phyloP scores from a whole-genome alignment of 2,113 vertebrate genomes.

The Neotragus moschatus region DNA sequence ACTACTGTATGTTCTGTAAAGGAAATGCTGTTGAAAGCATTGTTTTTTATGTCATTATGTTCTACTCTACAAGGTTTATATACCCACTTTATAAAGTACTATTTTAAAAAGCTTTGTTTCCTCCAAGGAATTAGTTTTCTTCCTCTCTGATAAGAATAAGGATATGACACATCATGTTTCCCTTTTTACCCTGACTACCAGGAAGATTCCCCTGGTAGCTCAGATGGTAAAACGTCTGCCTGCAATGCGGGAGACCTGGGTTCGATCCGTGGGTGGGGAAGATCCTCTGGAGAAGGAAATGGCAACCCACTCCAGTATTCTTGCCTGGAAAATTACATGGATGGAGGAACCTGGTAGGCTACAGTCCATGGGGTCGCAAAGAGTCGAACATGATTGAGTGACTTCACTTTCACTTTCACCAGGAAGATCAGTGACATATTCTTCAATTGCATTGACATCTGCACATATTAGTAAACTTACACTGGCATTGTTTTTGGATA shows the following conservation, averaged over 20 bases:
- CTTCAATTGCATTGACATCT: neutral
- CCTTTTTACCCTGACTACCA: neutral
- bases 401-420: too few species aligned
- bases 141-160: neutral
- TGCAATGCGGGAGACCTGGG: too few species aligned
- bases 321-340: too few species aligned
- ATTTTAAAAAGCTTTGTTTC: neutral
- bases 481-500: neutral
- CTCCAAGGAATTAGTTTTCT: neutral
- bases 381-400: too few species aligned
- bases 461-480: neutral
- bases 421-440: neutral
- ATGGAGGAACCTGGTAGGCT: too few species aligned
- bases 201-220: neutral
- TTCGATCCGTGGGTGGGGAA: too few species aligned
- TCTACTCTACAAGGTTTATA: neutral
- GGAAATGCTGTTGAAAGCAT: neutral
- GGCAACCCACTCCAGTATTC: too few species aligned
- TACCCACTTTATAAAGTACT: neutral
- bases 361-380: too few species aligned
- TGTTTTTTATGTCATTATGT: neutral
- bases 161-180: neutral
- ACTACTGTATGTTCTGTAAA: neutral
- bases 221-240: too few species aligned
- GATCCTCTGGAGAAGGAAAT: too few species aligned